Conservation (phyloP, 2,888 invertebrate genomes). For the Hirudinaria manillensis region DNA sequence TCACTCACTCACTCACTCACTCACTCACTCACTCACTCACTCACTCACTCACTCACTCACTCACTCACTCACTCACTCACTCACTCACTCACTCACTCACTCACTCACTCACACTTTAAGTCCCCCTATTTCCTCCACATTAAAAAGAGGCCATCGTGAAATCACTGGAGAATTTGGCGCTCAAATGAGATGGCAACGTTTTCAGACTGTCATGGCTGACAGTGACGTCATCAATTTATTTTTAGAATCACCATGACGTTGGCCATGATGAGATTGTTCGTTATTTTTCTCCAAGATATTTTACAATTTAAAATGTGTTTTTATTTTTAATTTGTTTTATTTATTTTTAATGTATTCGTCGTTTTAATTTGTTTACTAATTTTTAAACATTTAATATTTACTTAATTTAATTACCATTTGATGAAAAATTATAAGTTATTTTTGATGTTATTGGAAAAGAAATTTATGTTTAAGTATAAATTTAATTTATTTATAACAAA, state of each 20-base stretch:
- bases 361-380: too few species aligned
- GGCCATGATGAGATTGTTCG: too few species aligned
- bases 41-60: constrained; percentile 21
- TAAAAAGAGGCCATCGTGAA: neutral
- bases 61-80: constrained; percentile 20
- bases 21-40: constrained; percentile 18
- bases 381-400: too few species aligned
- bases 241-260: neutral
- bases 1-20: constrained; percentile 19
- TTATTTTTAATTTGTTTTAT: too few species aligned
- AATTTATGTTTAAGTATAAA: too few species aligned
- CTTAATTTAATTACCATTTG: too few species aligned
- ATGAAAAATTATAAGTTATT: too few species aligned
- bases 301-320: too few species aligned
- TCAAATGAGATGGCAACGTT: neutral
- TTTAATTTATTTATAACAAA: too few species aligned
- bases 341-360: too few species aligned
- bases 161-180: neutral
- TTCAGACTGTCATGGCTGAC: constrained; percentile 1
- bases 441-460: too few species aligned
- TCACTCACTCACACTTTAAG: neutral
- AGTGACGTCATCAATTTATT: constrained; percentile 8
- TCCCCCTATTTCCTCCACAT: neutral
- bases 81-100: constrained; percentile 5
- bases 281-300: too few species aligned